These are phyloP conservation scores for Oryctes rhinoceros DNA, from an alignment of 1,140 invertebrate genomes.

Conservation along the genomic window DNA sequence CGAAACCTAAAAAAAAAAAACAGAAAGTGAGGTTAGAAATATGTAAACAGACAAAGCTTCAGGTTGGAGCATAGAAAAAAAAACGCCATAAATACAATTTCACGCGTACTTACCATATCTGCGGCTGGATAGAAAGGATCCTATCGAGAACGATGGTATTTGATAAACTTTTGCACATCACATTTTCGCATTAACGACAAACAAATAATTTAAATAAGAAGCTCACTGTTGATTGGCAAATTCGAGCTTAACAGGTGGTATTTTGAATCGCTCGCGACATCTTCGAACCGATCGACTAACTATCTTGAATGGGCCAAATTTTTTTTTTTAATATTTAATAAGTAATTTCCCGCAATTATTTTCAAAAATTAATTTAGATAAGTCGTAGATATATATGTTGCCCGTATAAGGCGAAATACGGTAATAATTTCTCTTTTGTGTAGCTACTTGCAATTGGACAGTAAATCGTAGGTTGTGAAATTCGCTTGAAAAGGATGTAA, in stretches of 20 bases:
- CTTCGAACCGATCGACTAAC: not conserved
- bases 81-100: not conserved
- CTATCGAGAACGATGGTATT: not conserved
- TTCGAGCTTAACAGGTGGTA: constrained; percentile 1
- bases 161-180: not conserved
- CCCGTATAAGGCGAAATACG: no score
- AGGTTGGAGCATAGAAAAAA: not conserved
- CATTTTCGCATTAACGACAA: not conserved
- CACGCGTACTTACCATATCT: not conserved
- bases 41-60: not conserved
- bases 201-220: constrained; percentile 22
- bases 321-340: no score
- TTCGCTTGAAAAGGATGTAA: not conserved
- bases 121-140: no score
- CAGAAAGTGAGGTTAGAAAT: constrained; percentile 12
- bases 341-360: no score
- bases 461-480: not conserved
- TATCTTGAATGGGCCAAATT: no score
- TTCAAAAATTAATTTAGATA: no score
- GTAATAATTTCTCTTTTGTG: no score
- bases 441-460: not conserved
- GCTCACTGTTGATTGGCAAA: constrained; percentile 11
- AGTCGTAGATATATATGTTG: no score
- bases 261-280: not conserved
- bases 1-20: not conserved